A percentile compares a stretch with the other conserved stretches of the same genome.
Evolutionary conservation across 2,888 invertebrate species (phyloP).

Genomic region (Rotaria sp.): DNA sequence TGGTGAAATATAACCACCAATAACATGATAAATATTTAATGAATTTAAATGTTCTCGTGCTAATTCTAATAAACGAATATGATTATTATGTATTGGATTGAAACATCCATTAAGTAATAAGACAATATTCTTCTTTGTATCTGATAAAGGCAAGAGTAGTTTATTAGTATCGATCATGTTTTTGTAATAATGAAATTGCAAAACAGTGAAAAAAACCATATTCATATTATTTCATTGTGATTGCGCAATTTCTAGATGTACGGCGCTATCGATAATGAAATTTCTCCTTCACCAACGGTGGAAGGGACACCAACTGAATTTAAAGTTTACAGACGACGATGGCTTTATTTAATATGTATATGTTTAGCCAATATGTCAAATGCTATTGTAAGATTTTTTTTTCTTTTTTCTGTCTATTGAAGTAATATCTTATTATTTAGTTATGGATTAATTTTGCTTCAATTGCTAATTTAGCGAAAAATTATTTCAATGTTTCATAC

Average conservation of each 20-base stretch:
- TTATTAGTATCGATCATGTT: not conserved
- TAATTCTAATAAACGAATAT: not conserved
- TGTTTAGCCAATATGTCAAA: conserved; percentile 50
- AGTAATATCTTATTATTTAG: not conserved
- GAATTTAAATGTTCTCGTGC: not conserved
- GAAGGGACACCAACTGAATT: not conserved
- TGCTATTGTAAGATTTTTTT: conserved; percentile 45
- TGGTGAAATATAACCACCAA: not conserved
- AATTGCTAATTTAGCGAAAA: conserved; percentile 55
- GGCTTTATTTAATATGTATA: conserved; percentile 49
- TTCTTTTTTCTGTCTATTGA: not conserved
- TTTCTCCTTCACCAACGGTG: not conserved
- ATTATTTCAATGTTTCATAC: conserved; percentile 51
- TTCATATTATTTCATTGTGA: not conserved
- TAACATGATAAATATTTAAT: not conserved
- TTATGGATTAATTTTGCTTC: conserved; percentile 58
- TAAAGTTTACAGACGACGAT: conserved; percentile 43
- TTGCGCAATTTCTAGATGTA: conserved; percentile 17
- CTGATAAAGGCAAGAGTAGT: not conserved
- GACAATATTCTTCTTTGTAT: not conserved
- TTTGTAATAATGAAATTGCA: not conserved
- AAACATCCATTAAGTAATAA: not conserved
- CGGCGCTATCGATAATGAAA: not conserved
- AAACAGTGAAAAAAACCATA: not conserved
- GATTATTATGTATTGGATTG: conserved; percentile 5